phyloP scores from a whole-genome alignment of 2,888 invertebrate species.

The Amiota communis region DNA sequence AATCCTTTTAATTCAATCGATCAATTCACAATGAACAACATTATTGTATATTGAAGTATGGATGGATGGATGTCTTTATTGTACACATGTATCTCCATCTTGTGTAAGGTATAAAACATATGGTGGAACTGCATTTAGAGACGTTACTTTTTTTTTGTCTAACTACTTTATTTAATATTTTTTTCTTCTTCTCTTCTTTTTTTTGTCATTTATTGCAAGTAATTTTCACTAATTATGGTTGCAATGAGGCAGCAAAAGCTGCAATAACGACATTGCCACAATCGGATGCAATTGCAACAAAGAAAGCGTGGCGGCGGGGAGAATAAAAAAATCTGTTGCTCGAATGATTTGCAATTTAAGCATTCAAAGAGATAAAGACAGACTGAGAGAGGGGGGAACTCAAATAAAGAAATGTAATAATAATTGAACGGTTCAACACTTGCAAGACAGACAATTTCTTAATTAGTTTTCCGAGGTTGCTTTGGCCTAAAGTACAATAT shows the following conservation, averaged over 20 bases:
- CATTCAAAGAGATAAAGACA: constrained; percentile 21
- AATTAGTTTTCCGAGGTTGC: too few relatives aligned
- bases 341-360: constrained; percentile 58
- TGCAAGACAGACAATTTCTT: too few relatives aligned
- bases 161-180: not conserved
- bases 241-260: constrained; percentile 63
- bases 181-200: constrained; percentile 5
- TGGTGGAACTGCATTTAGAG: not conserved
- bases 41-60: too few relatives aligned
- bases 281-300: constrained; percentile 14
- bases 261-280: constrained; percentile 36
- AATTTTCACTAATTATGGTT: constrained; percentile 64
- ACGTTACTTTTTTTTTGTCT: not conserved
- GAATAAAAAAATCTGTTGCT: constrained; percentile 19
- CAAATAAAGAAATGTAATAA: too few relatives aligned
- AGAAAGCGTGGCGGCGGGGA: constrained; percentile 23
- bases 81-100: not conserved
- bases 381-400: too few relatives aligned
- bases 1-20: too few relatives aligned
- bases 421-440: too few relatives aligned
- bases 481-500: too few relatives aligned
- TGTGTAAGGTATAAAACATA: not conserved
- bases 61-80: too few relatives aligned
- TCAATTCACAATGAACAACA: too few relatives aligned
- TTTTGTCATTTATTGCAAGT: constrained; percentile 53